Base-by-base conservation (phyloP, 2,797 vertebrate species). In the Gymnothorax reevesii region DNA sequence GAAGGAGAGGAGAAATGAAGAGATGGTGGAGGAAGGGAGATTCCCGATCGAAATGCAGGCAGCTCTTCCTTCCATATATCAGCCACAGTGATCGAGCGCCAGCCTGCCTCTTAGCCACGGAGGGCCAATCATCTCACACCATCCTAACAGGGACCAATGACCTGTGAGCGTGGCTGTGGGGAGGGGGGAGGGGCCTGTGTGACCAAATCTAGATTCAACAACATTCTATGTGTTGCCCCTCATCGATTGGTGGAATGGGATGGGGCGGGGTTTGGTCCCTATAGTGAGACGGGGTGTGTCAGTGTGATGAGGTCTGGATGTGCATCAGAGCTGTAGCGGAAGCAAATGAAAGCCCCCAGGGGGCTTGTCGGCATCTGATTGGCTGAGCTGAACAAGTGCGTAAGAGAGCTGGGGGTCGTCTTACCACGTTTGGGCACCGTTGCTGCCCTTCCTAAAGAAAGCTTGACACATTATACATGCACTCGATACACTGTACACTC, bases 261-360 rank as follows among this genome's bases (percentile, higher is more conserved):
- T 64, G 15, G 62, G 15, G 62, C 62, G 3, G 22, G 62, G n/a
- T 8, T 8, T 9, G 22, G 27, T 4, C 13, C 1, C 3, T 25
- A 27, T 27, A 15, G 25, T 33, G 69, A 27, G 33, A 15, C 25
- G 13, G 4, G 12, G 27, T 12, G 25, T 33, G 25, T 33, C 2
- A 73, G 4, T 33, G 20, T 66, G 13, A 15, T 12, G 71, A 75
- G 27, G 71, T 25, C 12, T 42, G 13, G 69, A 25, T 33, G 7
- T 17, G 7, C 25, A 13, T 75, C 71, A 17, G 71, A 75, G 49
- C 75, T 54, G 69, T 22, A 10, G 73, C 20, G 75, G 87, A 8
- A 52, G 33, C 3, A 17, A 15, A 22, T 85, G 80, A 87, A 86
- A n/a, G 75, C 3, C 87, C 90, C 57, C 89, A 87, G 87, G 87